Percentiles rank a stretch among this genome's conserved stretches.
phyloP scores from a whole-genome alignment of 2,113 vertebrate genomes.

The Istiophorus platypterus region DNA sequence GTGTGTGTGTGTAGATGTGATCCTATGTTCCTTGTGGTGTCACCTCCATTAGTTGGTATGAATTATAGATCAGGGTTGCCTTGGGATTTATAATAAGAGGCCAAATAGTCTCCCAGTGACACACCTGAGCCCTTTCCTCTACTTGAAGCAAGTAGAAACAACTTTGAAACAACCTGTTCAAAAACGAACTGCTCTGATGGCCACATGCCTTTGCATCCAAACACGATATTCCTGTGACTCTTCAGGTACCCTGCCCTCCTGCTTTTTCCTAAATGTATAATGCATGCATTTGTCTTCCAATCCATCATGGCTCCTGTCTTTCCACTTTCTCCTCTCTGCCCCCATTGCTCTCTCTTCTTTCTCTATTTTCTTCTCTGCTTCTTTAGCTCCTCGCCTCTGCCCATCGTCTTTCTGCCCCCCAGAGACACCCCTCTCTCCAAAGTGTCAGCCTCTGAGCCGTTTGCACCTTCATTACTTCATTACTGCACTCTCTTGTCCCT shows the following conservation, averaged over 20 bases:
- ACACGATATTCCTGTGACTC: constrained; percentile 17
- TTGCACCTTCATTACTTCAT: constrained; percentile 75
- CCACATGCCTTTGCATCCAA: constrained; percentile 26
- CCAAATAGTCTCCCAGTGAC: constrained; percentile 52
- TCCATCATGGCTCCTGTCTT: constrained; percentile 38
- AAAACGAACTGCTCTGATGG: constrained; percentile 9
- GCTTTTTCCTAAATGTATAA: constrained; percentile 26
- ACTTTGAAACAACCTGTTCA: constrained; percentile 48
- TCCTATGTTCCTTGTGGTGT: constrained; percentile 53
- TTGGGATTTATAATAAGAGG: constrained; percentile 66
- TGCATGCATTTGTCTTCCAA: constrained; percentile 52
- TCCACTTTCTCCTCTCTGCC: constrained; percentile 6
- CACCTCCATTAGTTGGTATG: constrained; percentile 77
- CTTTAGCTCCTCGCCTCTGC: constrained; percentile 27
- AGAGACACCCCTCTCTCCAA: constrained; percentile 46
- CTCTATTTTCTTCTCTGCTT: constrained; percentile 16
- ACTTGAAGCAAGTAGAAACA: constrained; percentile 41
- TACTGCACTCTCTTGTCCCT: constrained; percentile 58
- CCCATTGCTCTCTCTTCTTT: constrained; percentile 4
- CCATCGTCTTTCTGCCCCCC: constrained; percentile 29
- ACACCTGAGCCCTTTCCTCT: constrained; percentile 72
- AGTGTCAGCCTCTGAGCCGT: constrained; percentile 60
- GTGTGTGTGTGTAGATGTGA: constrained; percentile 2
- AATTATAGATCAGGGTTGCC: constrained; percentile 78
- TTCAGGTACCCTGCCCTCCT: constrained; percentile 25